phyloP scores from a whole-genome alignment of 2,888 invertebrate genomes.

The Drosophila longiperda region DNA sequence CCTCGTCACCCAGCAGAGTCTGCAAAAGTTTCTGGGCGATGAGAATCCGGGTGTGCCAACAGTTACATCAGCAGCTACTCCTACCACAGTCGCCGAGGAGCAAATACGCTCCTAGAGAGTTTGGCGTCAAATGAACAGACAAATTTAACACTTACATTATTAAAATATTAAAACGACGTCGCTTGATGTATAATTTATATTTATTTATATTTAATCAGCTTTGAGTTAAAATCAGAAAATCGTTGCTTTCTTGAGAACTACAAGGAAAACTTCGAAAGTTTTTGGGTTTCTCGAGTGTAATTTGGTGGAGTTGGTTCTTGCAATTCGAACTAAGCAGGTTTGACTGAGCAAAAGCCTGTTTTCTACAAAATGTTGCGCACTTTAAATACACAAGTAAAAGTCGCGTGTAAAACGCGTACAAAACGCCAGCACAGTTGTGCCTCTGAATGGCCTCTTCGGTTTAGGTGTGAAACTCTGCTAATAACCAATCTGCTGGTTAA shows the following conservation, averaged over 20 bases:
- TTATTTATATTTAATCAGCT: not conserved
- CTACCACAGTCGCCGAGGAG: conserved; percentile 48
- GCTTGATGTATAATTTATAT: not conserved
- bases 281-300: too few species aligned
- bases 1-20: conserved; percentile 85
- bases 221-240: too few species aligned
- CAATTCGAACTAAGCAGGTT: not conserved
- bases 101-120: conserved; percentile 56
- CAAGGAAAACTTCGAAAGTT: too few species aligned
- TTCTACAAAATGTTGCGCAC: not conserved
- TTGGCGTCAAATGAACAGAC: conserved; percentile 1
- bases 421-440: not conserved
- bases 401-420: not conserved
- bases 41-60: conserved; percentile 31
- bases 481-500: not conserved
- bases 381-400: not conserved
- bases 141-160: conserved; percentile 14
- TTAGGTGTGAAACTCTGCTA: not conserved
- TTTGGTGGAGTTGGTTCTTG: too few species aligned
- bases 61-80: conserved; percentile 10
- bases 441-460: not conserved
- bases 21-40: conserved; percentile 49
- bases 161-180: conserved; percentile 1
- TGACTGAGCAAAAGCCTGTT: not conserved
- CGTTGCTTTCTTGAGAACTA: too few species aligned